Evolutionary conservation across 2,113 vertebrate species (phyloP).

Genomic region (Hydrolagus affinis): DNA sequence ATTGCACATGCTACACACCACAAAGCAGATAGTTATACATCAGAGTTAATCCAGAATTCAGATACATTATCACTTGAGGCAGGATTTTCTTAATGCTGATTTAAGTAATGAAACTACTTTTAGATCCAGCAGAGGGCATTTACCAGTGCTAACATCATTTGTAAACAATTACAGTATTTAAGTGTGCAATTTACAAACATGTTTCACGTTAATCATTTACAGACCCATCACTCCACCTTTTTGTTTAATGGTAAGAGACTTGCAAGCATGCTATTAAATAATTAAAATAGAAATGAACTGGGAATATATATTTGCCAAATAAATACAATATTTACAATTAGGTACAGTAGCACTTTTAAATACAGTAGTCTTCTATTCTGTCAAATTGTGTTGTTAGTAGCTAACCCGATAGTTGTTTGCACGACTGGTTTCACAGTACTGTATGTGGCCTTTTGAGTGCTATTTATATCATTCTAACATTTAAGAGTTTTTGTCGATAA

Average conservation of each 20-base stretch:
- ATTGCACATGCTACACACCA: not conserved
- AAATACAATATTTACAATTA: too few species aligned
- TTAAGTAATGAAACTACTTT: not conserved
- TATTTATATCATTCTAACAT: not conserved
- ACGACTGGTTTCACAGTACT: too few species aligned
- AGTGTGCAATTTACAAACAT: not conserved
- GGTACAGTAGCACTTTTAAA: not conserved
- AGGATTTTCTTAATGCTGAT: not conserved
- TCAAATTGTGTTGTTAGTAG: not conserved
- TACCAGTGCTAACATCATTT: not conserved
- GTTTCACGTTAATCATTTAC: not conserved
- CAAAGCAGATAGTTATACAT: not conserved
- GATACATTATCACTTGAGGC: not conserved
- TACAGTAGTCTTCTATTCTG: not conserved
- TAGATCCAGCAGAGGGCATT: not conserved
- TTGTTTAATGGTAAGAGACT: not conserved
- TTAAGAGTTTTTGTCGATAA: not conserved
- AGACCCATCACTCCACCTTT: not conserved
- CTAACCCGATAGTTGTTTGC: too few species aligned
- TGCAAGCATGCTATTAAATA: not conserved
- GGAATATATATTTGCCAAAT: not conserved
- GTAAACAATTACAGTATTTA: not conserved
- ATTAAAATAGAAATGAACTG: not conserved
- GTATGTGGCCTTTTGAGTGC: too few species aligned
- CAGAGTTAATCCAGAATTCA: not conserved